phyloP scores from a whole-genome alignment of 2,113 vertebrate genomes.

The Anarhynchus alexandrinus region DNA sequence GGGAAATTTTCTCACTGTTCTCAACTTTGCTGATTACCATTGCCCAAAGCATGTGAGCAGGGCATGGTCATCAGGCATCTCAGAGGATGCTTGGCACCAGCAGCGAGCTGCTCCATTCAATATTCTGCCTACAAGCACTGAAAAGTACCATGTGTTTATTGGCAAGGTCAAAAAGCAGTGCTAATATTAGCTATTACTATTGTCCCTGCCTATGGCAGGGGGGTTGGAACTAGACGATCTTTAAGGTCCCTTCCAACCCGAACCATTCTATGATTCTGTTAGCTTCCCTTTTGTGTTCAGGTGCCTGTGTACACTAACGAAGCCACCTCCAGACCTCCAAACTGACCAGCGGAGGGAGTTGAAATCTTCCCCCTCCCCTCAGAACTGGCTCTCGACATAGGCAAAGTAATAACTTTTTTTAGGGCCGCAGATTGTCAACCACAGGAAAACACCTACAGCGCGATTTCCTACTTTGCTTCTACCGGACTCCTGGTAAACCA shows the following conservation, averaged over 20 bases:
- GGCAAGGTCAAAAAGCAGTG: neutral
- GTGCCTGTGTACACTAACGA: accelerated
- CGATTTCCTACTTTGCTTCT: neutral
- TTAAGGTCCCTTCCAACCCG: neutral
- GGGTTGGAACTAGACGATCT: neutral
- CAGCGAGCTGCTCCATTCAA: neutral
- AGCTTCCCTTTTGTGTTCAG: neutral
- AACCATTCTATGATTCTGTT: neutral
- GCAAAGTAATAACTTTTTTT: neutral
- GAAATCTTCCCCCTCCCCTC: neutral
- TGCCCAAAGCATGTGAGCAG: neutral
- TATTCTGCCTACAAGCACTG: neutral
- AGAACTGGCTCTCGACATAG: neutral
- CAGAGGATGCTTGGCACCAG: neutral
- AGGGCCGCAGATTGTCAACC: neutral
- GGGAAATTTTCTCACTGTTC: neutral
- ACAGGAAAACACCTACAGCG: neutral
- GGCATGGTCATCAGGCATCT: neutral
- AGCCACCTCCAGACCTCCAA: neutral
- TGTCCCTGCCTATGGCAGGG: neutral
- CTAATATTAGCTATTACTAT: neutral
- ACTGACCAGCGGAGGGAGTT: accelerated
- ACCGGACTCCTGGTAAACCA: neutral
- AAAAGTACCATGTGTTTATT: neutral
- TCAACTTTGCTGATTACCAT: neutral